Conservation (phyloP, 1,140 invertebrate species). For the Melipona quadrifasciata region DNA sequence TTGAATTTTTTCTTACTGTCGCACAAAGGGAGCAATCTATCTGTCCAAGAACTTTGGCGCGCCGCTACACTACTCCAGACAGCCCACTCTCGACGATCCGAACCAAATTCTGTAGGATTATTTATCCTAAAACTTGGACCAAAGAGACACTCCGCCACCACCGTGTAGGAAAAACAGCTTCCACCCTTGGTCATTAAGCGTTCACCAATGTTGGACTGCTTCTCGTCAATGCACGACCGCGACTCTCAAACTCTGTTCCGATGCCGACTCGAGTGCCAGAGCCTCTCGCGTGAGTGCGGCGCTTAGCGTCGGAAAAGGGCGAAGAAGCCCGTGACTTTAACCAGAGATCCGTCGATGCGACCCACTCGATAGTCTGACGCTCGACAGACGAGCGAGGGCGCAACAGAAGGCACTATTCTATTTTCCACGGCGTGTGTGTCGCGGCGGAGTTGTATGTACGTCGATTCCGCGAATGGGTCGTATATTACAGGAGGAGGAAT, state of each 20-base stretch:
- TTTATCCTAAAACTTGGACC: too few relatives aligned
- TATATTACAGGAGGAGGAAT: conserved; percentile 8
- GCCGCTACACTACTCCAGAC: too few relatives aligned
- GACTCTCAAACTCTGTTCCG: conserved; percentile 44
- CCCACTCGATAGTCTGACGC: conserved; percentile 28
- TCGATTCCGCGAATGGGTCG: conserved; percentile 18
- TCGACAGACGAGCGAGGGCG: conserved; percentile 50
- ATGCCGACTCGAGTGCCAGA: conserved; percentile 5
- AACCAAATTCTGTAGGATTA: too few relatives aligned
- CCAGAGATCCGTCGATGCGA: conserved; percentile 46
- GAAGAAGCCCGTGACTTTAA: conserved; percentile 52
- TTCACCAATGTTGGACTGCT: conserved; percentile 35
- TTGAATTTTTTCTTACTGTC: too few relatives aligned
- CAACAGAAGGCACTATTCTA: not conserved
- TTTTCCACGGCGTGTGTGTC: conserved; percentile 24
- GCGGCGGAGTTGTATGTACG: not conserved
- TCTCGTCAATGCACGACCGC: conserved; percentile 56
- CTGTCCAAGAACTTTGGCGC: too few relatives aligned
- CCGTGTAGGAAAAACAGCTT: too few relatives aligned
- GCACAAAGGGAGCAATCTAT: too few relatives aligned
- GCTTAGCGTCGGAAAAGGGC: conserved; percentile 21
- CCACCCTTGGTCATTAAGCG: conserved; percentile 44
- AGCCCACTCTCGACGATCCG: too few relatives aligned
- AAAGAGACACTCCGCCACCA: too few relatives aligned
- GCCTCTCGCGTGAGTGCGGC: conserved; percentile 14